phyloP scores from a whole-genome alignment of 2,113 vertebrate genomes.

The Odocoileus hemionus region DNA sequence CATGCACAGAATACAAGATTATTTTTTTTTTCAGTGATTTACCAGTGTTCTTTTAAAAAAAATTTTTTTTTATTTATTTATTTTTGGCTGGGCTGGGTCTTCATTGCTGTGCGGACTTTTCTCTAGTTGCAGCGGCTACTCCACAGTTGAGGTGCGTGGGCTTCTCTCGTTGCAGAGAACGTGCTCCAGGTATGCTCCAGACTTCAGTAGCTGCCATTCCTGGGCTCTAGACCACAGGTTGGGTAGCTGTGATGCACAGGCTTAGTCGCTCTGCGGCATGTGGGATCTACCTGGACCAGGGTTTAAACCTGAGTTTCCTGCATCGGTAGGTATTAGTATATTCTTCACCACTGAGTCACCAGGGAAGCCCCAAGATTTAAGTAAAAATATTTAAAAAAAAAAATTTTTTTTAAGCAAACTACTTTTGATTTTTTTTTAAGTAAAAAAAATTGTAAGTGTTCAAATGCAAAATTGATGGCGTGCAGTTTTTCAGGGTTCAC shows the following conservation, averaged over 20 bases:
- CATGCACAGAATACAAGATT: not conserved
- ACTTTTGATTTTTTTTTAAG: not conserved
- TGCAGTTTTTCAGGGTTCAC: not conserved
- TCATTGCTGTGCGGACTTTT: not conserved
- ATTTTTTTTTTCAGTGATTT: not conserved
- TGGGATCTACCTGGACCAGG: not conserved
- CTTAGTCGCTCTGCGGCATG: not conserved
- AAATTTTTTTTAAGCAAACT: not conserved
- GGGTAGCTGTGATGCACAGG: not conserved
- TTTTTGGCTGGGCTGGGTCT: not conserved
- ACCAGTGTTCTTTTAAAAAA: not conserved
- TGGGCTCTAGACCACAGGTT: not conserved
- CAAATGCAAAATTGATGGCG: not conserved
- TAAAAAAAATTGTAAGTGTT: not conserved
- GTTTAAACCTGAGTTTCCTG: not conserved
- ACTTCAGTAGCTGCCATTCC: not conserved
- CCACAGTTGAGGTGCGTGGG: not conserved
- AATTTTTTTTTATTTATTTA: not conserved
- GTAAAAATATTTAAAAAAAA: fast-evolving
- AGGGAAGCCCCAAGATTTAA: not conserved
- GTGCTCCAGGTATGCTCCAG: not conserved
- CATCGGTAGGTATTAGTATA: not conserved
- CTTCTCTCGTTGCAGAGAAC: not conserved
- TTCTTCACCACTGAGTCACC: not conserved
- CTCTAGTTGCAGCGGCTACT: not conserved